A percentile compares a stretch with the other conserved stretches of the same genome.
phyloP scores from a whole-genome alignment of 2,888 invertebrate genomes.

The Thelaira solivaga region DNA sequence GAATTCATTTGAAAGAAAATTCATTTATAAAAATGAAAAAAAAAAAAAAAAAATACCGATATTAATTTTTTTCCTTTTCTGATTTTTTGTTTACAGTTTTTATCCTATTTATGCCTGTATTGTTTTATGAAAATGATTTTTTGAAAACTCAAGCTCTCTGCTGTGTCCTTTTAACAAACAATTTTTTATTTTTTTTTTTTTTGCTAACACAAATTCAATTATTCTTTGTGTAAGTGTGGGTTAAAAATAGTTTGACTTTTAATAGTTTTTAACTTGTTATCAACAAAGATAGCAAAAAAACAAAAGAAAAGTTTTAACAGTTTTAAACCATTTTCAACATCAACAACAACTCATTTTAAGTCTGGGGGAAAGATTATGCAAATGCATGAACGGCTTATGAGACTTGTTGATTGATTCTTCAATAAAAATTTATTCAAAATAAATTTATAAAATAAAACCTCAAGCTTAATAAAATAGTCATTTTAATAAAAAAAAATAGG shows the following conservation, averaged over 20 bases:
- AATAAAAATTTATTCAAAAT: too few species aligned
- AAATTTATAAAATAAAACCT: too few species aligned
- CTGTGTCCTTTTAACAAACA: too few species aligned
- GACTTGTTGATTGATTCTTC: too few species aligned
- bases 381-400: too few species aligned
- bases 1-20: neutral
- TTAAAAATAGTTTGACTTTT: neutral
- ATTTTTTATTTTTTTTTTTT: neutral
- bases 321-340: neutral
- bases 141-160: neutral
- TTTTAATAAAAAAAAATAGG: too few species aligned
- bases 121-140: constrained; percentile 22
- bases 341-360: too few species aligned
- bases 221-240: neutral
- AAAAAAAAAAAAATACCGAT: neutral
- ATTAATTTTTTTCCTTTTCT: too few species aligned
- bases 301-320: neutral
- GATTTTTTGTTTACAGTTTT: neutral
- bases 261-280: neutral
- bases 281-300: neutral
- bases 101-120: constrained; percentile 20
- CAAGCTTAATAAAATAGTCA: too few species aligned
- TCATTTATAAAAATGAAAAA: neutral
- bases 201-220: neutral
- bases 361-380: too few species aligned